Evolutionary conservation across 2,113 vertebrate species (phyloP).

Genomic region (Hystrix cristata): DNA sequence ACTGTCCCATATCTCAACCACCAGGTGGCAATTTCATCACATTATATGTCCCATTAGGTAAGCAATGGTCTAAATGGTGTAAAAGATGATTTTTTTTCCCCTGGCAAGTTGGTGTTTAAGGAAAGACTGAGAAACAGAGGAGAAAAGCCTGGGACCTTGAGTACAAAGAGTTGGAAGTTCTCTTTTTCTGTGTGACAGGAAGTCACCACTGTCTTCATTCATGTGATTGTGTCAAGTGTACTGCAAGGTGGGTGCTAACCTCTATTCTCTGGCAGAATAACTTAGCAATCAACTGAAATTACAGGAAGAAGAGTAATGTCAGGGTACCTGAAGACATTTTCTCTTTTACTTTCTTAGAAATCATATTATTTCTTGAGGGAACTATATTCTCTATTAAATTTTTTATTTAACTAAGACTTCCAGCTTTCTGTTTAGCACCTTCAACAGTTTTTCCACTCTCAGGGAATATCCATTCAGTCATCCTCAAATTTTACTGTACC

Average conservation of each 20-base stretch:
- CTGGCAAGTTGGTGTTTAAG: conserved; percentile 56
- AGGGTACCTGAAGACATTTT: not conserved
- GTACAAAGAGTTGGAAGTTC: not conserved
- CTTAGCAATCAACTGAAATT: not conserved
- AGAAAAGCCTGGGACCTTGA: not conserved
- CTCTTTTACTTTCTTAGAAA: not conserved
- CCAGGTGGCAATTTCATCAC: conserved; percentile 90
- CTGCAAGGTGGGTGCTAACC: not conserved
- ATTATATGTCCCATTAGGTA: conserved; percentile 91
- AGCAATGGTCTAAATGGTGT: conserved; percentile 87
- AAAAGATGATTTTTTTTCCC: conserved; percentile 79
- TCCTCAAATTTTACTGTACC: not conserved
- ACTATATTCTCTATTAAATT: not conserved
- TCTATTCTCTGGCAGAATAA: not conserved
- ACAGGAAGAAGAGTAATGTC: not conserved
- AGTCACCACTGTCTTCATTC: conserved; percentile 8
- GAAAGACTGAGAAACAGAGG: conserved; percentile 61
- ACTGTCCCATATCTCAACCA: conserved; percentile 82
- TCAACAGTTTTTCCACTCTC: not conserved
- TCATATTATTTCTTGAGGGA: conserved; percentile 10
- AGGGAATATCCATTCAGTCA: not conserved
- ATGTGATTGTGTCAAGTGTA: not conserved
- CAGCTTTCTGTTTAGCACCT: not conserved
- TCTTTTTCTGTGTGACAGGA: not conserved
- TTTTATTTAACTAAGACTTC: not conserved